Base-by-base conservation (phyloP, 2,888 invertebrate genomes). In the Saturnia pavonia region DNA sequence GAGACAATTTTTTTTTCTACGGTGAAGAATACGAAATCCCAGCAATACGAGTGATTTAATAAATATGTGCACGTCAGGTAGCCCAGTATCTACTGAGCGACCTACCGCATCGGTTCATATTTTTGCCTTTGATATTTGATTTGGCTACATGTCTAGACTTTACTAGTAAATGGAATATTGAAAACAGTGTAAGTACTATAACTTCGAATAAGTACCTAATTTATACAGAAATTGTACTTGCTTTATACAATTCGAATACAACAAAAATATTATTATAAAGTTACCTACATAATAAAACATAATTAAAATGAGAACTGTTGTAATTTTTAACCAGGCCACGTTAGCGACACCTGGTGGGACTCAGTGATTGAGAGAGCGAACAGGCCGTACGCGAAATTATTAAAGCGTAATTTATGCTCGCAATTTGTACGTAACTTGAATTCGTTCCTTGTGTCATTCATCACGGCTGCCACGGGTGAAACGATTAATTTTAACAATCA, bases 361-460 rank as follows among this genome's bases (percentile, higher is more conserved):
- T 80, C 80, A 77, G 85, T 88, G 88, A 88, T 88, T 85, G 89
- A 89, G 88, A 85, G 88, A 80, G 84, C 83, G 77, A 80, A 77
- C 79, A 78, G 86, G 85, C 88, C 87, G 91, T 89, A 90, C 88
- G 87, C 87, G 88, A 88, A 90, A 92, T 92, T 91, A 92, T 91
- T 92, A 91, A 91, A 91, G 88, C 85, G 88, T 91, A 92, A 93
- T 92, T 92, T 92, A 93, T 93, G 90, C 89, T 86, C 87, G 91
- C 91, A 92, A 92, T 94, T 92, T 92, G 90, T 91, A 90, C 89
- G 90, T 87, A 85, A 89, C 90, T 91, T 90, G 88, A 88, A 92
- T 91, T 91, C 87, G 87, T 88, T 91, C 88, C 90, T 93, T 91
- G 88, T 84, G 84, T 90, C 91, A 91, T 93, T 88, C 92, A 91